These are phyloP conservation scores for Pelodytes ibericus DNA, from an alignment of 2,797 vertebrate genomes.

Conservation along the genomic window DNA sequence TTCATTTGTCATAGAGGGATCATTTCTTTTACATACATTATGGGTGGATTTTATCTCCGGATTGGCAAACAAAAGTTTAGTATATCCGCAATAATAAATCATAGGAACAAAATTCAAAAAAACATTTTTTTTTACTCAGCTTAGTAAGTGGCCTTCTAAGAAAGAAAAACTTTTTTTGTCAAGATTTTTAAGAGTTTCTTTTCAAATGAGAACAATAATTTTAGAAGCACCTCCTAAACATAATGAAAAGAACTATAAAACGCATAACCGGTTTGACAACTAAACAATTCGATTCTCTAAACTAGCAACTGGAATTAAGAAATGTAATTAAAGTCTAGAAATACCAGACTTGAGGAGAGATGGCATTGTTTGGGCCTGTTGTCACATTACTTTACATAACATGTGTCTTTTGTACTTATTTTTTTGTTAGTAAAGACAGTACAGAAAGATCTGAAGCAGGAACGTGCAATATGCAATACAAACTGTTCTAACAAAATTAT, in stretches of 20 bases:
- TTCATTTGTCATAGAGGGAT: too few species aligned
- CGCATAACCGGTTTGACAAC: constrained; percentile 27
- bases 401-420: background rate
- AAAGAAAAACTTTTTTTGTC: too few species aligned
- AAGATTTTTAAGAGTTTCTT: too few species aligned
- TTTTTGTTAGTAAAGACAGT: constrained; percentile 18
- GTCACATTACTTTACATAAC: background rate
- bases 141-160: too few species aligned
- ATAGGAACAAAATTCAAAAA: too few species aligned
- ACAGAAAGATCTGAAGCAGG: constrained; percentile 15
- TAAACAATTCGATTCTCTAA: background rate
- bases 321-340: constrained; percentile 27
- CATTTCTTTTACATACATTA: too few species aligned
- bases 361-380: background rate
- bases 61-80: too few species aligned
- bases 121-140: too few species aligned
- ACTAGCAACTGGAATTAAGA: constrained; percentile 15
- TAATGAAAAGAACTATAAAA: constrained; percentile 7
- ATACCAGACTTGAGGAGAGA: constrained; percentile 11
- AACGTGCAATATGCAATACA: background rate
- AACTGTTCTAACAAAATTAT: constrained; percentile 31
- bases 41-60: too few species aligned
- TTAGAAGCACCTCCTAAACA: background rate
- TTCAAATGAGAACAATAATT: background rate
- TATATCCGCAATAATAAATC: too few species aligned